Conservation (phyloP, 2,888 invertebrate species). For the Torymus aiolomorphi region DNA sequence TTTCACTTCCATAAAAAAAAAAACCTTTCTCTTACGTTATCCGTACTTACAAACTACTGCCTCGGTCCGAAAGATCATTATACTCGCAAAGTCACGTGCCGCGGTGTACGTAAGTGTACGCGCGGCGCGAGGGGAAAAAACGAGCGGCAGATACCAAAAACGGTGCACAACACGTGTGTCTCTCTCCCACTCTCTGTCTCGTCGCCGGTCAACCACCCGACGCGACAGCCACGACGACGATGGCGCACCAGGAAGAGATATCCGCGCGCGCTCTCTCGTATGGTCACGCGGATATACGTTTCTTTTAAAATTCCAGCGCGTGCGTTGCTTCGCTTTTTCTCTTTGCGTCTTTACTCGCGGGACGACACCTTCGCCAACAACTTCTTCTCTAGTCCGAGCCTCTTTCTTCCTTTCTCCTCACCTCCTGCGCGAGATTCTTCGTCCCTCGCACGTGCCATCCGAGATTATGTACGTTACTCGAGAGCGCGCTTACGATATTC, state of each 20-base stretch:
- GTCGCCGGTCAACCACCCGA: conserved; percentile 44
- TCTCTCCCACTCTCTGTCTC: too few relatives aligned
- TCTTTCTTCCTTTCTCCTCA: background rate
- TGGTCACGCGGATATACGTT: conserved; percentile 34
- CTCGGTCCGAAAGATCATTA: too few relatives aligned
- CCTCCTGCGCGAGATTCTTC: background rate
- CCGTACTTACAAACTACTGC: too few relatives aligned
- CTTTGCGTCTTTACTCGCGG: background rate
- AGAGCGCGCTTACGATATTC: conserved; percentile 32
- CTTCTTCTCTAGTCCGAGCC: background rate
- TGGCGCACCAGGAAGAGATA: conserved; percentile 47
- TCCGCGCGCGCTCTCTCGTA: background rate
- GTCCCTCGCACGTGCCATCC: too few relatives aligned
- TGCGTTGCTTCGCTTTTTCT: conserved; percentile 19
- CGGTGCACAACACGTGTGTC: conserved; percentile 14
- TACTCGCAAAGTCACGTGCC: background rate
- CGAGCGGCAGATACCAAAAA: conserved; percentile 32
- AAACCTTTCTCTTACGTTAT: too few relatives aligned
- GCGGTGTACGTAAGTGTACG: background rate
- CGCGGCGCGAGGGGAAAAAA: background rate
- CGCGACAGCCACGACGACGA: background rate
- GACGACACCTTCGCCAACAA: background rate
- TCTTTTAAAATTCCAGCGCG: conserved; percentile 48
- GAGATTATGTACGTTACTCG: too few relatives aligned
- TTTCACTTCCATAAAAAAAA: too few relatives aligned